Evolutionary conservation across 64 coral and sea anemone genomes (phyloP), one percentile per base, ranked within the genome.

Genomic region (Stylophora pistillata): DNA sequence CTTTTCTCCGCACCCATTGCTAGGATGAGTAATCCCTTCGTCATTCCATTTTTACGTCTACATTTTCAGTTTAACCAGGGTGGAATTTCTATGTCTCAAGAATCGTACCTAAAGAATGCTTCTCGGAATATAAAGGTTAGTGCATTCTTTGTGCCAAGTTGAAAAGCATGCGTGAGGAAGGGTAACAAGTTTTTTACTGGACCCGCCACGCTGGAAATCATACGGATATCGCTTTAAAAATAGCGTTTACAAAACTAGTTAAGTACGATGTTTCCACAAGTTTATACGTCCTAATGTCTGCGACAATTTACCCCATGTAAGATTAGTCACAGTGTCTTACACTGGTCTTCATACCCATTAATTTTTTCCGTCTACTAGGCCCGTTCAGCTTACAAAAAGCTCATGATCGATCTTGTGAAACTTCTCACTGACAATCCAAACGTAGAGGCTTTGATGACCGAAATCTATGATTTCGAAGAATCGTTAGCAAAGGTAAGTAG

Each of bases 401-500:
- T 97, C 0, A 97, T 97, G 95, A 61, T 84, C 2, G 54, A 87
- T 53, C 25, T 93, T 32, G 86, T 90, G 9, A 89, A 62, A 13
- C 73, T 93, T 2, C 79, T 87, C 25, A 84, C 78, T 31, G 87
- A 91, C 69, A 33, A 16, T 30, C 83, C 92, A 63, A 85, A 93
- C 53, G 74, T 68, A 23, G 56, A 93, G 61, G 80, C 55, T 15
- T 78, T 87, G 78, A 87, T 93, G 71, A 87, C 74, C 13, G 95
- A 93, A 78, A 78, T 97, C 56, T 97, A 93, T 70, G 70, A 80
- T 20, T 91, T 97, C 26, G 95, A 97, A 82, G 68, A 82, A 74
- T 55, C 28, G 0, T 33, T 97, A 30, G 95, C 95, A 20, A 61
- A 93, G 87, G 95, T 97, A 56, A 71, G 15, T 74, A n/a, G 28